Base-by-base conservation (phyloP, 1,140 invertebrate genomes). In the Ips nitidus region DNA sequence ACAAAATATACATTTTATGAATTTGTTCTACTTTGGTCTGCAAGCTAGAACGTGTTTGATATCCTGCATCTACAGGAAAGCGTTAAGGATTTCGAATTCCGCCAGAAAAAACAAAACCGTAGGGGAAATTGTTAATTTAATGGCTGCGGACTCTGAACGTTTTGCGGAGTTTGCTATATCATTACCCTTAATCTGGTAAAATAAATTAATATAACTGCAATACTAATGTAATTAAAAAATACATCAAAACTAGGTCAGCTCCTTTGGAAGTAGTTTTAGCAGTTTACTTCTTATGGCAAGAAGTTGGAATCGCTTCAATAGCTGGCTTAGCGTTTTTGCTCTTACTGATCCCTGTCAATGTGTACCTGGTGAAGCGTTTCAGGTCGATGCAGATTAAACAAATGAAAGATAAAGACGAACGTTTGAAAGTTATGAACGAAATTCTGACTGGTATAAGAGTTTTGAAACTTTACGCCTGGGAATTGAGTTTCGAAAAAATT, bases 311-410 rank as follows among this genome's bases (percentile, higher is more conserved):
- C 0, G 91, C 95, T 1, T 93, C 96, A 8, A 81, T 98, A 2
- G 91, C 95, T 41, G 95, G 95, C 42, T 81, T 98, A 39, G 90
- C 89, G 55, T 91, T 98, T 4, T 95, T 98, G 94, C 88, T 97
- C 52, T 85, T 97, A 55, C 84, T 97, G 38, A 93, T 97, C 71
- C 95, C 95, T 1, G 80, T 97, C 4, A 98, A 98, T 82, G 92
- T 90, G 5, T 82, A 91, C 52, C 91, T 98, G 69, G 94, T 94
- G 2, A 91, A 89, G 79, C 90, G 90, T 79, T 87, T 90, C 1
- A 91, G 91, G 76, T 88, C 86, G 3, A 83, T 95, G 66, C 93
- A 95, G 81, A 91, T 94, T 41, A 87, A 84, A 69, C 93, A 95
- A 80, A 95, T 96, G 93, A 94, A 94, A 77, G 89, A 90, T 77